Base-by-base conservation (phyloP, 2,113 vertebrate genomes). In the Mystacornis crossleyi region DNA sequence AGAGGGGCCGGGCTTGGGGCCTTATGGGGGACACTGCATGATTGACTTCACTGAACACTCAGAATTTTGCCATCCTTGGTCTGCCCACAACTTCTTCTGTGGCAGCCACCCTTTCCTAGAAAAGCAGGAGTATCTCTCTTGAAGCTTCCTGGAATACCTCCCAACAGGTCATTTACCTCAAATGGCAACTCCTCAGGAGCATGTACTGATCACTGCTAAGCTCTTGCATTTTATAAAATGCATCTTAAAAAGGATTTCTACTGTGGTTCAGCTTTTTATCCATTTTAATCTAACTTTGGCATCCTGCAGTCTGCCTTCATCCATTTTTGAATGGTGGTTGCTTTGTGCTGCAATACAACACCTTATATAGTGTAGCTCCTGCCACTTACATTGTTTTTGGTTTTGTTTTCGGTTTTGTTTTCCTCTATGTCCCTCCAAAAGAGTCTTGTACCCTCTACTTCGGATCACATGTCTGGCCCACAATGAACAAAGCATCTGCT, bases 401-500 rank as follows among this genome's bases (percentile, higher is more conserved):
- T 69, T 85, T 80, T 61, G 19, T 67, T 86, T 70, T 85, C 24
- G 23, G 6, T 69, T 85, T 80, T 61, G 19, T 67, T 86, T 70
- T 85, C 24, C 17, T 75, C 53, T 82, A 38, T 45, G 26, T 45
- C 12, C 33, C 38, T 90, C 51, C 71, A 95, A 43, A 83, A 66
- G 0, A 3, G 40, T 42, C 10, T 80, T 3, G 0, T 55, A 64
- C 26, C 28, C 15, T 81, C 40, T 90, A 29, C 36, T 70, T 90
- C 81, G 80, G 62, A 55, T 90, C 75, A 81, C 0, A 0, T 88
- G 60, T 71, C 75, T 90, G 53, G 12, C 36, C 31, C 43, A 67
- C 80, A 80, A 67, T 21, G 65, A 67, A 88, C 81, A 96, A 92
- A 96, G 69, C 91, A 69, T 75, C 70, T 95, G 72, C 67, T 96